Base-by-base conservation (phyloP, 2,888 invertebrate species). In the Metacarcinus magister region DNA sequence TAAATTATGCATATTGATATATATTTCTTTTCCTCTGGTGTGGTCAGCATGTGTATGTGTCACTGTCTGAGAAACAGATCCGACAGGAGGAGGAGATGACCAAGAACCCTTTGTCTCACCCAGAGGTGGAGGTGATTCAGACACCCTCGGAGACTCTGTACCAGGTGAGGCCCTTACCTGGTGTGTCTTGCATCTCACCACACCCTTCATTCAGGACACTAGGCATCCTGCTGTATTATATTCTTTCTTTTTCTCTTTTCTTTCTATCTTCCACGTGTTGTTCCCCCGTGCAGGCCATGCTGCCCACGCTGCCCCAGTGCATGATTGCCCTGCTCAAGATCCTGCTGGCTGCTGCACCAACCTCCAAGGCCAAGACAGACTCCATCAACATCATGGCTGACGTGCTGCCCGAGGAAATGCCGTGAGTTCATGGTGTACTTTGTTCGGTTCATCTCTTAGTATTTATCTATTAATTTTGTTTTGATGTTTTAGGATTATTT, bases 371-470 rank as follows among this genome's bases (percentile, higher is more conserved):
- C 7, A 99, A 99, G 98, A 99, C 99, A 16, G 99, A 99, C 97
- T 99, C 99, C 94, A 99, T 99, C 97, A 99, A 99, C 97, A 99
- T 99, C 91, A 98, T 99, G 98, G 99, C 99, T 87, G 99, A 99
- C 98, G 99, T 99, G 93, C 98, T 99, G 97, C 99, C 99, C 0
- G 99, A 99, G 98, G 99, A 99, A 98, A 99, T 99, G 99, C 99
- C 99, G 98, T 98, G 97, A 98, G 98, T 98, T 16, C 43, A 75
- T 2, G 44, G 44, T 67, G 43, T 39, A 75, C 43, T 44, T n/a
- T 39, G 48, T 48, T 54, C 10, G 28, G 10, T 82, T n/a, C 28
- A 28, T 82, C 8, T 82, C 7, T 28, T 28, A 82, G 28, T 28
- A 28, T 0, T 82, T 87, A 39, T 39, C 39, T 87, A n/a, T 87